A percentile compares a stretch with the other conserved stretches of the same genome.
phyloP scores from a whole-genome alignment of 1,140 invertebrate species.

The Conopomorpha cramerella region DNA sequence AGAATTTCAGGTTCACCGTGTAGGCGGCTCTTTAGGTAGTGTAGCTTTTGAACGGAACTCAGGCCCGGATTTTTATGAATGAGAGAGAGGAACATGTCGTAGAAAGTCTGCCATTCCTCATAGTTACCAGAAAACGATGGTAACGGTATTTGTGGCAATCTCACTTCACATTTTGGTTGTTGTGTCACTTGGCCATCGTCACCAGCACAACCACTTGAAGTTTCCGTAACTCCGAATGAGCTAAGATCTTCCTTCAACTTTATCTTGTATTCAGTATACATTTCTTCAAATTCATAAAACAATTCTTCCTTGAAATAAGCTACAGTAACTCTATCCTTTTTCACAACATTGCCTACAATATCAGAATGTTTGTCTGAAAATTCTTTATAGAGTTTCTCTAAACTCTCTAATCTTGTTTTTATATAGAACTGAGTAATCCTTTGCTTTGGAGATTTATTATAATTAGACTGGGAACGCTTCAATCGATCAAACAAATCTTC shows the following conservation, averaged over 20 bases:
- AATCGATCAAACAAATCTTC: neutral
- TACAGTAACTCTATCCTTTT: too few species aligned
- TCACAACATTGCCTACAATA: slow-evolving; percentile 7
- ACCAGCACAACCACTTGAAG: neutral
- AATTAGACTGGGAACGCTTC: slow-evolving; percentile 4
- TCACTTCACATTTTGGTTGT: slow-evolving; percentile 2
- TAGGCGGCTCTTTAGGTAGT: slow-evolving; percentile 13
- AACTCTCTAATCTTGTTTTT: slow-evolving; percentile 8
- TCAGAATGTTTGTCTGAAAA: slow-evolving; percentile 6
- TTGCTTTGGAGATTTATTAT: slow-evolving; percentile 9
- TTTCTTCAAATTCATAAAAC: slow-evolving; percentile 8
- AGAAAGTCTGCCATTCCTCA: slow-evolving; percentile 17
- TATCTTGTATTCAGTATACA: slow-evolving; percentile 8
- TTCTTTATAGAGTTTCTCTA: slow-evolving; percentile 8
- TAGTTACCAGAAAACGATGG: slow-evolving; percentile 13
- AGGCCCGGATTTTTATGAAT: slow-evolving; percentile 12
- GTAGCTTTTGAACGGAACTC: slow-evolving; percentile 11
- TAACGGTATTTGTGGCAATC: slow-evolving; percentile 10
- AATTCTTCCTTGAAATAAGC: too few species aligned
- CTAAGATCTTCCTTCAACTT: slow-evolving; percentile 3
- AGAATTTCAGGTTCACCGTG: slow-evolving; percentile 8
- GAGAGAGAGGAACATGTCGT: slow-evolving; percentile 13
- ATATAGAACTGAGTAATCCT: slow-evolving; percentile 6
- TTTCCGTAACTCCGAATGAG: neutral
- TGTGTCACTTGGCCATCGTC: neutral